Evolutionary conservation across 2,797 vertebrate species (phyloP).

Genomic region (Philypnodon macrostomus): DNA sequence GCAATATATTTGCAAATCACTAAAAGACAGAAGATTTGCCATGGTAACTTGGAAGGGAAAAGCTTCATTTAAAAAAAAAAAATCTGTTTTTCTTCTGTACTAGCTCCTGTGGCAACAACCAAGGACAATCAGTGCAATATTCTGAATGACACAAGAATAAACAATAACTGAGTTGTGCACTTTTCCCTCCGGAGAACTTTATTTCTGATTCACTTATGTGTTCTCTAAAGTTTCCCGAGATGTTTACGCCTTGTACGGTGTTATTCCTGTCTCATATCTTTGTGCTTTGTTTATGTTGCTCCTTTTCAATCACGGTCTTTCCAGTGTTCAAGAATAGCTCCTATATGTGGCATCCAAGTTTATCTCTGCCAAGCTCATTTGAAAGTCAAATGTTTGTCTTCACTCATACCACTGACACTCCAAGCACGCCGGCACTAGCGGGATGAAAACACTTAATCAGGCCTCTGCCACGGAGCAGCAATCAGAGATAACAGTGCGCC

Average conservation of each 20-base stretch:
- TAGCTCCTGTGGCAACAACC: no score
- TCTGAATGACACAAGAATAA: slow-evolving; percentile 35
- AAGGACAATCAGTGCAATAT: slow-evolving; percentile 5
- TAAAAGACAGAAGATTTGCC: no score
- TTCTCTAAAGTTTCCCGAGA: slow-evolving; percentile 37
- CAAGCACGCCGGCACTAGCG: slow-evolving; percentile 31
- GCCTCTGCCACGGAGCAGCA: slow-evolving; percentile 50
- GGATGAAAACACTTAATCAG: slow-evolving; percentile 68
- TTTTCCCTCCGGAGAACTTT: slow-evolving; percentile 16
- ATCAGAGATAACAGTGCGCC: slow-evolving; percentile 65
- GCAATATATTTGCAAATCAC: no score
- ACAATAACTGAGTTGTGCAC: slow-evolving; percentile 15
- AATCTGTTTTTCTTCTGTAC: no score
- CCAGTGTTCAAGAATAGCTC: slow-evolving; percentile 48
- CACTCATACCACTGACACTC: slow-evolving; percentile 50
- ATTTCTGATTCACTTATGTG: slow-evolving; percentile 6
- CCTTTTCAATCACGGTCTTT: slow-evolving; percentile 26
- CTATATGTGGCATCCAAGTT: slow-evolving; percentile 59
- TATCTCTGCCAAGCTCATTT: slow-evolving; percentile 69
- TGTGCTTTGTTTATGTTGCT: slow-evolving; percentile 42
- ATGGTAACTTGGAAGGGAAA: no score
- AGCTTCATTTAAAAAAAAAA: no score
- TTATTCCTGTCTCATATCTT: slow-evolving; percentile 35
- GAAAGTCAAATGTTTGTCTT: slow-evolving; percentile 71
- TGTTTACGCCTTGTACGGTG: slow-evolving; percentile 6